A percentile compares a stretch with the other conserved stretches of the same genome.
Conservation (phyloP, 2,113 vertebrate species). For the Chaetorhynchus papuensis region DNA sequence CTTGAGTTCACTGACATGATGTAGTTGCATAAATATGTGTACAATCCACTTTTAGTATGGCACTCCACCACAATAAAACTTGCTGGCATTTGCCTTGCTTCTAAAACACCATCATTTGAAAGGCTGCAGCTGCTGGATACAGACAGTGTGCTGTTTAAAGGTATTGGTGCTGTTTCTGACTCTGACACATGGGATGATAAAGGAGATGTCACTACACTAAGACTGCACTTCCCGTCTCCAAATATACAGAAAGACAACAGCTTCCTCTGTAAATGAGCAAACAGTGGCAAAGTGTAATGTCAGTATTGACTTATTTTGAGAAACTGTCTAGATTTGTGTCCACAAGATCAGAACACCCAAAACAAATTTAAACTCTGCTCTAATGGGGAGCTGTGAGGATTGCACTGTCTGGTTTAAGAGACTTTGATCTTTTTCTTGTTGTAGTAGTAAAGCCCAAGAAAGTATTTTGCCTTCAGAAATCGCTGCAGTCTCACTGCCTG, state of each 20-base stretch:
- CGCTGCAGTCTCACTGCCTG: background rate
- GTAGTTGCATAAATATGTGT: background rate
- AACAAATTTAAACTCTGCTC: background rate
- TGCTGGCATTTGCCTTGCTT: background rate
- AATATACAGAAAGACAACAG: background rate
- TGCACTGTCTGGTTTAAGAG: background rate
- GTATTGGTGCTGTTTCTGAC: background rate
- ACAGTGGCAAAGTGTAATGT: background rate
- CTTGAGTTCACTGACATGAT: background rate
- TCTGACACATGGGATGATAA: background rate
- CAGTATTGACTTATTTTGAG: background rate
- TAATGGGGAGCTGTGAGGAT: background rate
- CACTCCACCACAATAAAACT: background rate
- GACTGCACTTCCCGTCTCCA: background rate
- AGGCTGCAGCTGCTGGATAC: background rate
- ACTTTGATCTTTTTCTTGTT: background rate
- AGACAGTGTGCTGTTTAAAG: background rate
- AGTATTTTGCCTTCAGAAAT: background rate
- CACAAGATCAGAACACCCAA: background rate
- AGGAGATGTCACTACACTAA: background rate
- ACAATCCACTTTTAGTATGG: background rate
- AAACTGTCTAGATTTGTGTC: background rate
- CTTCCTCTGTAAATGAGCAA: background rate
- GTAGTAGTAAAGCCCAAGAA: background rate
- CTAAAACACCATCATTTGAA: background rate